Evolutionary conservation across 2,797 vertebrate genomes (phyloP), one percentile per base, ranked within the genome.

Genomic region (Neostethus bicornis): DNA sequence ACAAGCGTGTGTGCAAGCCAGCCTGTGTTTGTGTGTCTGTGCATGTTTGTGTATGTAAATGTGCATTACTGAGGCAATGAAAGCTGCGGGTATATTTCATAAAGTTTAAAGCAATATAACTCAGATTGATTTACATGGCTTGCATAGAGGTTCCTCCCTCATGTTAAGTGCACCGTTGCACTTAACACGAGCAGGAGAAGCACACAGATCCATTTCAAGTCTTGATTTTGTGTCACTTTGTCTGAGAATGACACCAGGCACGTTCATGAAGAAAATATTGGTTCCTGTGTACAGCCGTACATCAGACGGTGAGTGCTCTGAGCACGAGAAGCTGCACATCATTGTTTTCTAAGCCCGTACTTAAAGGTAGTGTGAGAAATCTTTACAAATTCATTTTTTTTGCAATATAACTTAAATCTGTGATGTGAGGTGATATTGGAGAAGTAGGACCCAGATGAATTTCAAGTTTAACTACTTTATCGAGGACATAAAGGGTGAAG

Each of bases 41-140:
- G 49, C 75, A 67, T 77, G 80, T 83, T 77, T 81, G 73, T 84
- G 80, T 91, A 92, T 92, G 90, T 90, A 92, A 92, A 93, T 92
- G 84, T 81, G 82, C 70, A 87, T 91, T 90, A 90, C 74, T 70
- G 85, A 80, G 68, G 87, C 87, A 84, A 87, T 89, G 88, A 89
- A 88, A 87, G 89, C 89, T 83, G 80, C 66, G 83, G 82, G 74
- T 87, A 87, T 90, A 91, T 92, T 92, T 87, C 89, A 88, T 87
- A 88, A 92, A 90, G 85, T 91, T 92, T 90, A 86, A 84, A 84
- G 89, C 85, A 86, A 88, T 92, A 91, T 86, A 87, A 87, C 90
- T 85, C 86, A 90, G 89, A 92, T 90, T 91, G 90, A 92, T 93
- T 92, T 92, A 90, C 89, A 86, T 77, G 78, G 73, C 82, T 72